phyloP scores from a whole-genome alignment of 1,140 invertebrate species.

The Bombus polaris region DNA sequence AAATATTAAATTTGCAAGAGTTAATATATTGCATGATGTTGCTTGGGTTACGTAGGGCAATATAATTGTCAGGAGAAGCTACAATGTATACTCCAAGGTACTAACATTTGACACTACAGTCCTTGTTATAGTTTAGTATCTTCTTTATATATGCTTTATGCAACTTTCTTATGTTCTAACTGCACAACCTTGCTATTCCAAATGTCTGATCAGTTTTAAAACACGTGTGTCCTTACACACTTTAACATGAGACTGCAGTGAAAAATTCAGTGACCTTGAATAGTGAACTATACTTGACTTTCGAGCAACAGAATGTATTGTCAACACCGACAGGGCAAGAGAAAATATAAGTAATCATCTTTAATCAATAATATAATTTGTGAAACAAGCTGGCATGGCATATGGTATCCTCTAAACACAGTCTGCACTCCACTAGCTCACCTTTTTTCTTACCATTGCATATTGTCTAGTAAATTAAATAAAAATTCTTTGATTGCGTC shows the following conservation, averaged over 20 bases:
- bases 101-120: slow-evolving; percentile 70
- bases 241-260: slow-evolving; percentile 64
- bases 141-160: slow-evolving; percentile 4
- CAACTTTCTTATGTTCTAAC: neutral
- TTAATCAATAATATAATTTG: slow-evolving; percentile 77
- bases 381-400: slow-evolving; percentile 80
- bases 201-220: slow-evolving; percentile 7
- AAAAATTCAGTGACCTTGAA: slow-evolving; percentile 71
- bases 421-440: slow-evolving; percentile 84
- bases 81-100: slow-evolving; percentile 65
- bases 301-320: slow-evolving; percentile 75
- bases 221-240: slow-evolving; percentile 3
- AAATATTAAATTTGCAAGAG: slow-evolving; percentile 69
- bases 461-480: slow-evolving; percentile 75
- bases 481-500: slow-evolving; percentile 64
- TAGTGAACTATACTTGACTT: slow-evolving; percentile 72
- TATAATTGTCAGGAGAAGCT: slow-evolving; percentile 64
- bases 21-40: slow-evolving; percentile 69
- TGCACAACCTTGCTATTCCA: neutral
- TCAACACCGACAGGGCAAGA: slow-evolving; percentile 76
- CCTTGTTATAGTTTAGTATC: slow-evolving; percentile 19
- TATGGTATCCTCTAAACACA: slow-evolving; percentile 83
- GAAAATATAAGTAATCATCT: slow-evolving; percentile 75
- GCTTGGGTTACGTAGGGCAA: slow-evolving; percentile 61
- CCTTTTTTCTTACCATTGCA: slow-evolving; percentile 80